Conservation (phyloP, 1,140 invertebrate species). For the Zaprionus inermis region DNA sequence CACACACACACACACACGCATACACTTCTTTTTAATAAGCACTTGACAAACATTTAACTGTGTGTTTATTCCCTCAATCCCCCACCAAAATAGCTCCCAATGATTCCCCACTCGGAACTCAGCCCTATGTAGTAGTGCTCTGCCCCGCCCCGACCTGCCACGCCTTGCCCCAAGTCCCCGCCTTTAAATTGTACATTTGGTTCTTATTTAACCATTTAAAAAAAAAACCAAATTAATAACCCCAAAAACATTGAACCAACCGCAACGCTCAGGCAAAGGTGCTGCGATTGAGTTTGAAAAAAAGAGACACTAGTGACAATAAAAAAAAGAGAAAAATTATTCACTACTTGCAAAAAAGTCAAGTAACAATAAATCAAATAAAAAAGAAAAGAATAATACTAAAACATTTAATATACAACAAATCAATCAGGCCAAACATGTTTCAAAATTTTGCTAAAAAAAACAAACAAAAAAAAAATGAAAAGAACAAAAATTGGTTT, state of each 20-base stretch:
- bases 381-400: constrained; percentile 55
- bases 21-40: constrained; percentile 14
- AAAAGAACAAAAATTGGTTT: constrained; percentile 23
- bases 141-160: constrained; percentile 9
- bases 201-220: constrained; percentile 41
- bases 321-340: constrained; percentile 63
- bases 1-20: constrained; percentile 11
- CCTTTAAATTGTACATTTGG: constrained; percentile 51
- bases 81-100: constrained; percentile 2
- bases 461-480: constrained; percentile 41
- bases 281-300: constrained; percentile 82
- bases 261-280: constrained; percentile 70
- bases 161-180: constrained; percentile 4
- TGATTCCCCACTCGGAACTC: background rate
- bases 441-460: constrained; percentile 84
- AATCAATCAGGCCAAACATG: constrained; percentile 84
- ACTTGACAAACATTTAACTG: constrained; percentile 21
- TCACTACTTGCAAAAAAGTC: constrained; percentile 56
- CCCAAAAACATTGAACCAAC: constrained; percentile 50
- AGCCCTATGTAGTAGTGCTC: background rate
- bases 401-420: constrained; percentile 78
- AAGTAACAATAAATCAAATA: constrained; percentile 52
- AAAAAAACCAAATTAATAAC: constrained; percentile 26
- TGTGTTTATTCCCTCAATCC: constrained; percentile 34
- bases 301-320: constrained; percentile 84